phyloP scores from a whole-genome alignment of 92 coral and sea anemone genomes.

The Palythoa grandiflora region DNA sequence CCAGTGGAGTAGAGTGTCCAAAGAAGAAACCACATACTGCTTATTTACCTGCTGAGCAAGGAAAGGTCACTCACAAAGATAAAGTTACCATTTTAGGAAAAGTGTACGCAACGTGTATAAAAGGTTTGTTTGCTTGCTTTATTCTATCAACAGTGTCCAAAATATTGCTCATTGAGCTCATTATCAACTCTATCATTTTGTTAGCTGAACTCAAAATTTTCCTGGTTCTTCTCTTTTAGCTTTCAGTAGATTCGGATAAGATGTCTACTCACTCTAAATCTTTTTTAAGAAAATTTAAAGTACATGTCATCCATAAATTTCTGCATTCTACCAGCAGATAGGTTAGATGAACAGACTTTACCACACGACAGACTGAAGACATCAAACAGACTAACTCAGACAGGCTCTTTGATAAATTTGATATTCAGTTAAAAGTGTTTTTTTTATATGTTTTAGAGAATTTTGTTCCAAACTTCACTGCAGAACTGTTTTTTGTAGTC shows the following conservation, averaged over 20 bases:
- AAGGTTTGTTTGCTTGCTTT: conserved; percentile 54
- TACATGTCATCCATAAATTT: no score
- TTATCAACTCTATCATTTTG: no score
- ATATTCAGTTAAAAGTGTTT: not conserved
- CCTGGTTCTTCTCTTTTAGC: no score
- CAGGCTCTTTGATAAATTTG: not conserved
- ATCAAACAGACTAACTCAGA: no score
- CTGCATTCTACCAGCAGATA: no score
- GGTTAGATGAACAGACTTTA: no score
- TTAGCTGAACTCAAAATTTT: no score
- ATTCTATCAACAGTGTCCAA: not conserved
- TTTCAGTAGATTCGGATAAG: no score
- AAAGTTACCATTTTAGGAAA: conserved; percentile 69
- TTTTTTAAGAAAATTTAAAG: no score
- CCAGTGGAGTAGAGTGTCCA: not conserved
- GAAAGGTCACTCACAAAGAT: conserved; percentile 61
- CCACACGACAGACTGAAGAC: no score
- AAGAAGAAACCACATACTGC: not conserved
- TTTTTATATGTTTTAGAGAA: conserved; percentile 57
- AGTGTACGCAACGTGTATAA: conserved; percentile 71
- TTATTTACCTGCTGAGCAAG: conserved; percentile 48
- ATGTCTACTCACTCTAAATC: no score
- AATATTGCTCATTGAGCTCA: not conserved
- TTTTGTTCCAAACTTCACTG: conserved; percentile 90
- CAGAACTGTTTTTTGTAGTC: conserved; percentile 90